Evolutionary conservation across 2,888 invertebrate species (phyloP).

Genomic region (Miltochrista miniata): DNA sequence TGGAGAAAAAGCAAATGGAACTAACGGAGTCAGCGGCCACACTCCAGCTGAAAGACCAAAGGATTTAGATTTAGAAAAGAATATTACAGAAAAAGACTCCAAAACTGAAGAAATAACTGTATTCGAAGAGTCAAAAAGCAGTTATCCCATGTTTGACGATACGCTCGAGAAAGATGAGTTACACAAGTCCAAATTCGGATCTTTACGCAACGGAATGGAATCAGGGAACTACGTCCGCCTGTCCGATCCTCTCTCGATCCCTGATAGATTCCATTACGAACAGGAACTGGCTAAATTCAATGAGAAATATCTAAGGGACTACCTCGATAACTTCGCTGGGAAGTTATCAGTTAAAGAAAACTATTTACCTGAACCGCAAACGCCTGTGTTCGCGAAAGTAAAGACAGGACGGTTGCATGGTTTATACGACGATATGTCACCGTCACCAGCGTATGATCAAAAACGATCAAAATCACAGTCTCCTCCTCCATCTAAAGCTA

Average conservation of each 20-base stretch:
- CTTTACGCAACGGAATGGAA: constrained; percentile 68
- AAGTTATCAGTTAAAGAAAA: constrained; percentile 68
- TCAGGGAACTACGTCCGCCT: constrained; percentile 70
- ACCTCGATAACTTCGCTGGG: constrained; percentile 65
- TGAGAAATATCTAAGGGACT: constrained; percentile 71
- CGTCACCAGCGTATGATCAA: constrained; percentile 66
- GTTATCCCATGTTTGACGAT: constrained; percentile 57
- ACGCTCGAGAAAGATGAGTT: constrained; percentile 56
- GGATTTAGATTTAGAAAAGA: constrained; percentile 62
- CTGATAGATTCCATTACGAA: constrained; percentile 70
- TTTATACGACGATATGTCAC: constrained; percentile 69
- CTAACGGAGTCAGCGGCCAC: constrained; percentile 42
- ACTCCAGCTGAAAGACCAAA: constrained; percentile 63
- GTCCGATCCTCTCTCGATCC: constrained; percentile 67
- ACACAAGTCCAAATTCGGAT: constrained; percentile 75
- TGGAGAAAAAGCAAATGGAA: constrained; percentile 38
- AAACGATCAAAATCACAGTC: constrained; percentile 66
- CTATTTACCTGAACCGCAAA: constrained; percentile 76
- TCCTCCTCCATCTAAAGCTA: constrained; percentile 37
- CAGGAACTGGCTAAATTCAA: constrained; percentile 75
- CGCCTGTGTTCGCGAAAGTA: constrained; percentile 76
- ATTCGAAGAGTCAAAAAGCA: constrained; percentile 56
- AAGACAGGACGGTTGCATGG: constrained; percentile 66
- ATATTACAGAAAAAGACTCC: constrained; percentile 42
- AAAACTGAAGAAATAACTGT: constrained; percentile 50